Conservation (phyloP, 2,113 vertebrate genomes). For the Sphaerodactylus townsendi region DNA sequence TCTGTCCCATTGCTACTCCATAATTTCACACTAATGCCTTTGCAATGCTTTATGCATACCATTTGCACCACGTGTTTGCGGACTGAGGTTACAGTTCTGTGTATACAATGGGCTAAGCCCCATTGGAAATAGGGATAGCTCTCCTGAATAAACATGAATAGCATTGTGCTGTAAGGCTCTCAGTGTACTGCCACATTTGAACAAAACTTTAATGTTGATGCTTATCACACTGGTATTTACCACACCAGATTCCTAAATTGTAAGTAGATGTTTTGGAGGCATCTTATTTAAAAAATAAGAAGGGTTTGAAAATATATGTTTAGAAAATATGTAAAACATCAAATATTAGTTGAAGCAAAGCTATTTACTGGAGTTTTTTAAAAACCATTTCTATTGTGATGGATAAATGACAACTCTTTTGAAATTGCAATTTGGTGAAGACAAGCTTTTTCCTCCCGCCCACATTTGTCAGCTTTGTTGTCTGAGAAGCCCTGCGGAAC, state of each 20-base stretch:
- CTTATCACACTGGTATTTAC: slow-evolving; percentile 5
- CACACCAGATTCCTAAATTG: slow-evolving; percentile 9
- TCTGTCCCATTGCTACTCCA: background rate
- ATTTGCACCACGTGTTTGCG: background rate
- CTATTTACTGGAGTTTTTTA: slow-evolving; percentile 2
- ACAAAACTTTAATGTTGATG: background rate
- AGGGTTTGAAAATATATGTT: slow-evolving; percentile 23
- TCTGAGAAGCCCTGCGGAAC: background rate
- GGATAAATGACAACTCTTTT: slow-evolving; percentile 6
- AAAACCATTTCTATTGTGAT: background rate
- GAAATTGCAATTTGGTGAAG: background rate
- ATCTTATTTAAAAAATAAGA: background rate
- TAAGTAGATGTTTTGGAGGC: background rate
- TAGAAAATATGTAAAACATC: background rate
- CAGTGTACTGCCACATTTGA: no score
- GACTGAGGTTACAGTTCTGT: background rate
- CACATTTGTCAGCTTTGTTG: background rate
- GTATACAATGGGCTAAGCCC: no score
- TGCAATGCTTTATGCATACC: background rate
- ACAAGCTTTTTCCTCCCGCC: background rate
- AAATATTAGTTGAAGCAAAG: slow-evolving; percentile 7
- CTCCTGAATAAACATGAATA: no score
- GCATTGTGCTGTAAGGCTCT: no score
- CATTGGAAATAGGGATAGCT: no score
- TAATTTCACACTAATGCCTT: background rate